phyloP scores from a whole-genome alignment of 2,888 invertebrate species.

The Tanytarsus gracilentus region DNA sequence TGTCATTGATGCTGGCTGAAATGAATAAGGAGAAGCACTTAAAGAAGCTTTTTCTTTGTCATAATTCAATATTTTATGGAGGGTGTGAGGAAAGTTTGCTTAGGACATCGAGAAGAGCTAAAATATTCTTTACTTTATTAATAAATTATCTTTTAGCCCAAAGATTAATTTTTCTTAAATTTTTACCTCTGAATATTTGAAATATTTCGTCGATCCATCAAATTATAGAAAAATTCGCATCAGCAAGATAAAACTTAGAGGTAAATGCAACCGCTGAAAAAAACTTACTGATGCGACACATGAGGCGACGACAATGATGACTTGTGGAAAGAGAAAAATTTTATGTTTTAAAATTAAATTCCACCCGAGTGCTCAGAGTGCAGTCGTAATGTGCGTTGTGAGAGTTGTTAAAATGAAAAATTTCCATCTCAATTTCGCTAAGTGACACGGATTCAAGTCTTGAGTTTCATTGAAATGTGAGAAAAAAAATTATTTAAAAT shows the following conservation, averaged over 20 bases:
- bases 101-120: no score
- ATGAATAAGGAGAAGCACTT: neutral
- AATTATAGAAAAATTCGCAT: no score
- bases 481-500: neutral
- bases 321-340: no score
- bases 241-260: no score
- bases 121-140: no score
- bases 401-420: neutral
- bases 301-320: neutral
- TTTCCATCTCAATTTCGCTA: neutral
- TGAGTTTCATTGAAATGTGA: no score
- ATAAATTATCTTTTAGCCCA: no score
- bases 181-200: no score
- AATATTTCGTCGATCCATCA: no score
- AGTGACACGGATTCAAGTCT: neutral
- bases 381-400: neutral
- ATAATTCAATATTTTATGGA: conserved; percentile 25
- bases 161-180: no score
- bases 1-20: neutral
- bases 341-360: conserved; percentile 5
- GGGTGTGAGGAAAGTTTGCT: no score
- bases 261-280: neutral
- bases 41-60: conserved; percentile 26
- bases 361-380: neutral
- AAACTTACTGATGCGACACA: conserved; percentile 1